phyloP scores from a whole-genome alignment of 2,113 vertebrate species.

The Spea multiplicata region DNA sequence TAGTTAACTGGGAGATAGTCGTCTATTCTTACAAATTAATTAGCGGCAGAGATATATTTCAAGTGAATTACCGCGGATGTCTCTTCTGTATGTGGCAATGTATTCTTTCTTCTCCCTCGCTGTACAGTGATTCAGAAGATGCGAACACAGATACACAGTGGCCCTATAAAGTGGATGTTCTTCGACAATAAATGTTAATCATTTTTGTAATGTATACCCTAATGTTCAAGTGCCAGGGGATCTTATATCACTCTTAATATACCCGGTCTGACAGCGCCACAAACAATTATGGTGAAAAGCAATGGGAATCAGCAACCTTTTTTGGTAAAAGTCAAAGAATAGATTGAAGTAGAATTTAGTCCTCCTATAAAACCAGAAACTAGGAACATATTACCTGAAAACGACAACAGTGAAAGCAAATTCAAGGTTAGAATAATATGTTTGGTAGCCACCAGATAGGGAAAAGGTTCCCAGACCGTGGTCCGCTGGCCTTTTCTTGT shows the following conservation, averaged over 20 bases:
- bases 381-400: background rate
- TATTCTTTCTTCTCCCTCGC: background rate
- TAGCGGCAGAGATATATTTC: conserved; percentile 44
- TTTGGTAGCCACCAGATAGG: no score
- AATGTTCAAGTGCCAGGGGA: background rate
- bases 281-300: conserved; percentile 7
- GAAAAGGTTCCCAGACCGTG: no score
- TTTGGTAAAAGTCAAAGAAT: background rate
- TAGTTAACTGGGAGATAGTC: conserved; percentile 38
- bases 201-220: conserved; percentile 22
- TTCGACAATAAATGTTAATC: conserved; percentile 15
- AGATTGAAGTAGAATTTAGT: background rate
- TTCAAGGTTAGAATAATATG: no score
- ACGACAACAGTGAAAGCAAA: background rate
- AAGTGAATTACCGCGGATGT: conserved; percentile 20
- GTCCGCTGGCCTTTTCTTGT: no score
- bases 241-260: conserved; percentile 28
- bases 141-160: background rate
- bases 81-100: background rate
- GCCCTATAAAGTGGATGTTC: conserved; percentile 8
- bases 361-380: background rate
- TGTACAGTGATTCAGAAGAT: conserved; percentile 21
- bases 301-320: background rate
- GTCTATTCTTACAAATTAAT: conserved; percentile 52
- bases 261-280: conserved; percentile 16